phyloP scores from a whole-genome alignment of 2,888 invertebrate genomes.

The Hesperia comma region DNA sequence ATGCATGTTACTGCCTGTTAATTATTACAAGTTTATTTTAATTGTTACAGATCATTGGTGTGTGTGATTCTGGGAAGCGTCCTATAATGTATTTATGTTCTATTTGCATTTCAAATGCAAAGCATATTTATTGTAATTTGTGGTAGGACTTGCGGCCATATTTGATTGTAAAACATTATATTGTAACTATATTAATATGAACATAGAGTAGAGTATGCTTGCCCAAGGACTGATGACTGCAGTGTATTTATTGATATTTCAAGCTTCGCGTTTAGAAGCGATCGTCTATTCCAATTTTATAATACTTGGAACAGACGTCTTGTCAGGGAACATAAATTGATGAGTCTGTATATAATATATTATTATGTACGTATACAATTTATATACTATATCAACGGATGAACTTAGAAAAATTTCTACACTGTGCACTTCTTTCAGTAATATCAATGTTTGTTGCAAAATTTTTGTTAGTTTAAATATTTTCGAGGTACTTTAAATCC shows the following conservation, averaged over 20 bases:
- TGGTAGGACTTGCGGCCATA: conserved; percentile 20
- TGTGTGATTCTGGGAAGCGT: conserved; percentile 25
- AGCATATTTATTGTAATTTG: conserved; percentile 23
- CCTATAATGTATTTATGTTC: conserved; percentile 17
- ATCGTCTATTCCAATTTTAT: conserved; percentile 1
- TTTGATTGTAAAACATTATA: conserved; percentile 20
- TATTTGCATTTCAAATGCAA: conserved; percentile 30
- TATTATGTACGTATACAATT: conserved; percentile 3
- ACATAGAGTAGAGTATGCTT: conserved; percentile 17
- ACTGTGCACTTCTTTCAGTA: no score
- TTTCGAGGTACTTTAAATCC: no score
- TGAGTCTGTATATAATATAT: conserved; percentile 5
- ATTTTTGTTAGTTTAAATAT: no score
- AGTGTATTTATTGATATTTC: neutral
- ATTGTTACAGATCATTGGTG: conserved; percentile 4
- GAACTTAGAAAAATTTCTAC: no score
- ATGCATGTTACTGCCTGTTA: no score
- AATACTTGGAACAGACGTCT: neutral
- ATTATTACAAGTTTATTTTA: neutral
- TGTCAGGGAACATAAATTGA: neutral
- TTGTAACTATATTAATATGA: conserved; percentile 14
- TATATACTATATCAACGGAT: neutral
- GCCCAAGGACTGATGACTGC: conserved; percentile 21
- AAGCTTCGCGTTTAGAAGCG: conserved; percentile 5
- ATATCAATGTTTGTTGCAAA: no score